Percentiles rank a stretch among this genome's conserved stretches.
Conservation (phyloP, 1,140 invertebrate species). For the Drosophila aff. region DNA sequence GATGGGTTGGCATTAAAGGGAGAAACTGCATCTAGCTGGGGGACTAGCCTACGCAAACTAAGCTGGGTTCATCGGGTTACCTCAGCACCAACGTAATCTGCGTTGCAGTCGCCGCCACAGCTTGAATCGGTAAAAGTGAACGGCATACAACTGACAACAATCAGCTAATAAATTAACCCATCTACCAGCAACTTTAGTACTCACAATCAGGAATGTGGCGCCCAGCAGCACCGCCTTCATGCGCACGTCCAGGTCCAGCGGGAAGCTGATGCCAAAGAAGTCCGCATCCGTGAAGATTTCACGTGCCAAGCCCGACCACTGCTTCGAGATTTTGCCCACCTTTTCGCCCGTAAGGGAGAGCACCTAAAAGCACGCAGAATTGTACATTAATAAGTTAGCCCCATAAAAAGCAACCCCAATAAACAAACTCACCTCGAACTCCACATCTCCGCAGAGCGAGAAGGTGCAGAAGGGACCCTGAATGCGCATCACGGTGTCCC, state of each 20-base stretch:
- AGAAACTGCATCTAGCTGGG: not conserved
- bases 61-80: slow-evolving; percentile 38
- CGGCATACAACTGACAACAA: slow-evolving; percentile 39
- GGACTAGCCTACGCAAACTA: slow-evolving; percentile 32
- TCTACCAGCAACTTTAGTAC: slow-evolving; percentile 59
- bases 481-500: slow-evolving; percentile 92
- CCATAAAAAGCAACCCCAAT: not conserved
- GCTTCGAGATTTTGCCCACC: slow-evolving; percentile 92
- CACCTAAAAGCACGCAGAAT: slow-evolving; percentile 83
- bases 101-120: slow-evolving; percentile 43
- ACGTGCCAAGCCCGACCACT: slow-evolving; percentile 90
- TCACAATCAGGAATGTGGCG: slow-evolving; percentile 90
- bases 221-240: slow-evolving; percentile 93
- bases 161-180: slow-evolving; percentile 2
- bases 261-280: slow-evolving; percentile 92
- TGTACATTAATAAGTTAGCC: not conserved
- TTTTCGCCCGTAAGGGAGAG: slow-evolving; percentile 88
- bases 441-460: slow-evolving; percentile 92
- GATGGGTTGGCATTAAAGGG: not conserved
- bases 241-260: slow-evolving; percentile 91
- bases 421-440: slow-evolving; percentile 86
- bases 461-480: slow-evolving; percentile 94
- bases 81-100: slow-evolving; percentile 52
- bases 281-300: slow-evolving; percentile 92
- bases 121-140: slow-evolving; percentile 54